Evolutionary conservation across 2,113 vertebrate genomes (phyloP), one percentile per base, ranked within the genome.

Genomic region (Dissostichus mawsoni): DNA sequence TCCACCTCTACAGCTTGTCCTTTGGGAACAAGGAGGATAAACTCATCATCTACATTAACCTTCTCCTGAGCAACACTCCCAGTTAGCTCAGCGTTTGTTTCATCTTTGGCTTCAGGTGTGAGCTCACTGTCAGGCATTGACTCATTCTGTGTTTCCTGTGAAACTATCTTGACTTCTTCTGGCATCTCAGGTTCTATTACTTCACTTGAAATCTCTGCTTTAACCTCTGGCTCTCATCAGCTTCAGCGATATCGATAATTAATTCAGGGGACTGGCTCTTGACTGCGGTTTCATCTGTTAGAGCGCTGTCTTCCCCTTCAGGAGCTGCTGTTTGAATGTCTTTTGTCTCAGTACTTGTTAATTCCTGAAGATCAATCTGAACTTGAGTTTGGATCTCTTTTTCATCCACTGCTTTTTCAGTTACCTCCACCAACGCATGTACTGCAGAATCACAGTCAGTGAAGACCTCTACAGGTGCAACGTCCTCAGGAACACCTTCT

Each of bases 1-100:
- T 92, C 91, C 90, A 94, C 90, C 87, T 94, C 93, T 16, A 94
- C 78, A 55, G 82, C 62, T 82, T 91, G 80, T 67, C 93, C 92
- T 84, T 87, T 93, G 7, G 93, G 90, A 9, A 93, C 89, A 2
- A 91, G 74, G 47, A 93, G 58, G 56, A 92, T 66, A 8, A 94
- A 70, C 18, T 91, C 84, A 51, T 87, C 85, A 2, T 23, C 74
- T 16, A 55, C 59, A 20, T 16, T 74, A 29, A 78, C 70, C 16
- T 3, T 69, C 20, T 90, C 83, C 59, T 80, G 83, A 59, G 77
- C 57, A 25, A 5, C 52, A 16, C 16, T 12, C 48, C 16, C 45
- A 41, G 7, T n/a, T 20, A 84, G 79, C 41, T 68, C 81, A 65
- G 74, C 14, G 4, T 66, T 5, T 11, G 5, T 41, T 74, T 83